A percentile compares a stretch with the other conserved stretches of the same genome.
These are phyloP conservation scores for Sussaba pulchella DNA, from an alignment of 2,888 invertebrate genomes.

Conservation along the genomic window DNA sequence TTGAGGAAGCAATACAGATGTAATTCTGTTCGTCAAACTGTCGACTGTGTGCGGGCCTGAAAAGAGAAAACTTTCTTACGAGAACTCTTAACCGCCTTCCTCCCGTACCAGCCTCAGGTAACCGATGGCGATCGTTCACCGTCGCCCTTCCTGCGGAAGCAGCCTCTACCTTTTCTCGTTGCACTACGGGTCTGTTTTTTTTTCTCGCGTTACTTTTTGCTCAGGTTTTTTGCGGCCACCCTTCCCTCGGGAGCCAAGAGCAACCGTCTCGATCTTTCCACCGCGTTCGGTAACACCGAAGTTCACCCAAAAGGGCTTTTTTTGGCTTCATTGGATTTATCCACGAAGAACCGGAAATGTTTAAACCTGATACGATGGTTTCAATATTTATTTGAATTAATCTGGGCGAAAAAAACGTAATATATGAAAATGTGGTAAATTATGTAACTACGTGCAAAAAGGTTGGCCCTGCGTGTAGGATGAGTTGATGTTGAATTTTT, in stretches of 20 bases:
- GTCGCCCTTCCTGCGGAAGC: conserved; percentile 46
- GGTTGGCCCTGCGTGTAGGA: too few relatives aligned
- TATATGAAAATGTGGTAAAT: neutral
- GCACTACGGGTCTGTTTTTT: conserved; percentile 39
- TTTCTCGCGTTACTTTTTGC: conserved; percentile 37
- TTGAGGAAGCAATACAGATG: neutral
- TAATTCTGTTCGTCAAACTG: conserved; percentile 23
- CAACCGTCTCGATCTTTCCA: conserved; percentile 28
- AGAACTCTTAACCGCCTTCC: conserved; percentile 1
- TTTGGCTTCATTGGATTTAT: conserved; percentile 7
- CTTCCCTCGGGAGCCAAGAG: neutral
- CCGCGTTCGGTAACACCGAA: neutral
- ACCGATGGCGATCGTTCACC: conserved; percentile 37
- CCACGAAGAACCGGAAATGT: conserved; percentile 46
- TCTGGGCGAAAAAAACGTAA: neutral
- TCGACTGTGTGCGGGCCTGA: conserved; percentile 1
- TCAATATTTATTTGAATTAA: neutral
- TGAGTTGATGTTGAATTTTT: too few relatives aligned
- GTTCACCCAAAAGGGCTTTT: neutral
- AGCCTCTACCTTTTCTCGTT: conserved; percentile 19
- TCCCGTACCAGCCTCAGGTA: too few relatives aligned
- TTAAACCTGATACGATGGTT: conserved; percentile 35
- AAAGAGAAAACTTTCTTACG: conserved; percentile 20
- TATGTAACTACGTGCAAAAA: too few relatives aligned
- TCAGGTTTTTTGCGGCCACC: conserved; percentile 32